A percentile compares a stretch with the other conserved stretches of the same genome.
phyloP scores from a whole-genome alignment of 2,797 vertebrate species.

The Rachycentron canadum region DNA sequence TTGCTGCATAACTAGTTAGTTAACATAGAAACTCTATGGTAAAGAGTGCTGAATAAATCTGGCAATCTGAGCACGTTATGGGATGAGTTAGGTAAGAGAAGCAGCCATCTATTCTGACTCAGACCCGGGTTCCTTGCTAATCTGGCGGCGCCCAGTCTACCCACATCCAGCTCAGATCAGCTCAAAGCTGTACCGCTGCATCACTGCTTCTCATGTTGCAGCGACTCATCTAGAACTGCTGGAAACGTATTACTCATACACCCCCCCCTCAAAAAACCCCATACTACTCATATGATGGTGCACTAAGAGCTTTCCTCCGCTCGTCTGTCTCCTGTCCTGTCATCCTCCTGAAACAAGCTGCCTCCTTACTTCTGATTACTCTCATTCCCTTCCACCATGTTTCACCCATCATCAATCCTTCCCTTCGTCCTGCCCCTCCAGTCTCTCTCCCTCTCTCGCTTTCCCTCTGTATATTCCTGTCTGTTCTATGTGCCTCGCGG shows the following conservation, averaged over 20 bases:
- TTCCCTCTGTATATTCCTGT: constrained; percentile 66
- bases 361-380: constrained; percentile 72
- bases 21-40: not conserved
- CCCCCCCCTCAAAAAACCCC: constrained; percentile 9
- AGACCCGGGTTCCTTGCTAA: constrained; percentile 46
- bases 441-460: constrained; percentile 24
- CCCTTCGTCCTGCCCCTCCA: constrained; percentile 49
- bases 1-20: not conserved
- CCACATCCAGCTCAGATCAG: constrained; percentile 66
- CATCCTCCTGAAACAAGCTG: constrained; percentile 66
- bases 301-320: constrained; percentile 64
- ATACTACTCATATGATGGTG: constrained; percentile 57
- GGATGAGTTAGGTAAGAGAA: constrained; percentile 37
- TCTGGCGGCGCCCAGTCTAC: constrained; percentile 65
- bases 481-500: constrained; percentile 75
- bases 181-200: constrained; percentile 63
- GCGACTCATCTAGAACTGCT: constrained; percentile 65
- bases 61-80: constrained; percentile 19
- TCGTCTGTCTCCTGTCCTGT: constrained; percentile 62
- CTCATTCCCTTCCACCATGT: constrained; percentile 64
- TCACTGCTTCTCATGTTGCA: constrained; percentile 76
- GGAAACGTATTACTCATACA: constrained; percentile 71
- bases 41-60: constrained; percentile 2
- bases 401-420: constrained; percentile 67
- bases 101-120: constrained; percentile 52